These are phyloP conservation scores for Zhengitettix transpicula DNA, from an alignment of 2,888 invertebrate genomes.

Conservation along the genomic window DNA sequence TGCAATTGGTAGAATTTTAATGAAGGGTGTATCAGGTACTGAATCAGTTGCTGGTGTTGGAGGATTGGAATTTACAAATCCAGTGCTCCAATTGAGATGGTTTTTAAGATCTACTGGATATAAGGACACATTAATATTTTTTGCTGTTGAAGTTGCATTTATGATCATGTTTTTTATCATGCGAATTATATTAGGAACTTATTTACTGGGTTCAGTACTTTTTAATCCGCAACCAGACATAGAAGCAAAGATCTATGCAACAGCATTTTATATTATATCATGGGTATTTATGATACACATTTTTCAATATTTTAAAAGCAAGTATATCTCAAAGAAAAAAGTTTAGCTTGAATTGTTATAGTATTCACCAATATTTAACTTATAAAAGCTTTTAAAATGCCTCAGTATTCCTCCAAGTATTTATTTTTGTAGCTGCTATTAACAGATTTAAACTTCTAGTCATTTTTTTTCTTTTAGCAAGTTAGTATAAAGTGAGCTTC, in stretches of 20 bases:
- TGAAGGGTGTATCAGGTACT: constrained; percentile 23
- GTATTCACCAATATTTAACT: neutral
- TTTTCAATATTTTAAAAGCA: constrained; percentile 26
- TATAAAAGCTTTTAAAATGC: no score
- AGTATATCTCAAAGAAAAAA: constrained; percentile 20
- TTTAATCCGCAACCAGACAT: constrained; percentile 27
- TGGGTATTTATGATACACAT: constrained; percentile 30
- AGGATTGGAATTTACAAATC: constrained; percentile 42
- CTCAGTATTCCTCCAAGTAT: no score
- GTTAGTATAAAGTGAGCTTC: no score
- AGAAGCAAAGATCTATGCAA: constrained; percentile 13
- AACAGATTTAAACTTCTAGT: no score
- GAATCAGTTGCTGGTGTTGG: constrained; percentile 27
- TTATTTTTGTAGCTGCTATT: no score
- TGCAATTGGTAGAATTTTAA: constrained; percentile 33
- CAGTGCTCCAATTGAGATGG: constrained; percentile 43
- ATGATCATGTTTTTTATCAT: constrained; percentile 31
- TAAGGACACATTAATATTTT: constrained; percentile 28
- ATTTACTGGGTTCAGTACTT: constrained; percentile 28
- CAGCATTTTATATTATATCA: constrained; percentile 29
- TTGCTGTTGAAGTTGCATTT: constrained; percentile 32
- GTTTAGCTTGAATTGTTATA: neutral
- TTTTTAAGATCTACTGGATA: constrained; percentile 35
- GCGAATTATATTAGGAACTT: constrained; percentile 35
- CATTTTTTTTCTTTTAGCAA: no score